phyloP scores from a whole-genome alignment of 2,113 vertebrate genomes.

The Rattus rattus region DNA sequence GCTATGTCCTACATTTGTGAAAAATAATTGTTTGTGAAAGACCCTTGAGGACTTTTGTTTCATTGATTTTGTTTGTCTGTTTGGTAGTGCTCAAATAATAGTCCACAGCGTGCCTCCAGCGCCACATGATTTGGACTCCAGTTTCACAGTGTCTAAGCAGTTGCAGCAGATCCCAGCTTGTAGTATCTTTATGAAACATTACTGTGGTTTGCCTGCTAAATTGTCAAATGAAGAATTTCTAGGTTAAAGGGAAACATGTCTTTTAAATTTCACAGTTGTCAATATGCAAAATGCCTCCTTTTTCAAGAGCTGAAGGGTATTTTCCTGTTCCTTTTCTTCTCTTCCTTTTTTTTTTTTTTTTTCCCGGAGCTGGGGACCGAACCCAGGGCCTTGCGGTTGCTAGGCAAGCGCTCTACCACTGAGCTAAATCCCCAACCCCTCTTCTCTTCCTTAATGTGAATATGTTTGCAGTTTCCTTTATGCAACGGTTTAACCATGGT shows the following conservation, averaged over 20 bases:
- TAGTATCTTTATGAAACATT: conserved; percentile 3
- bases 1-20: neutral
- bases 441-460: neutral
- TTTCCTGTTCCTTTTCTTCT: neutral
- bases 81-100: neutral
- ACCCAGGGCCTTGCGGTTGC: too few species aligned
- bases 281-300: neutral
- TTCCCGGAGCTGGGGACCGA: too few species aligned
- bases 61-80: neutral
- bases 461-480: neutral
- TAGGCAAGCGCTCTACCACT: too few species aligned
- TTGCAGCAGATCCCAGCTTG: neutral
- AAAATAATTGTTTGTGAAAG: neutral
- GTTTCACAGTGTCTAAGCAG: neutral
- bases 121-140: neutral
- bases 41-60: neutral
- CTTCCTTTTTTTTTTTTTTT: too few species aligned
- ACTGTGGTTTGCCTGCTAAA: neutral
- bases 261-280: neutral
- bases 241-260: neutral
- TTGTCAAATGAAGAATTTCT: conserved; percentile 21
- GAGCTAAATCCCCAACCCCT: too few species aligned
- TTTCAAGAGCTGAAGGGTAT: neutral
- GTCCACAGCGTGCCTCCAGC: neutral
- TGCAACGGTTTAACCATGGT: neutral